Conservation (phyloP, 2,797 vertebrate species). For the Tangara arthus region DNA sequence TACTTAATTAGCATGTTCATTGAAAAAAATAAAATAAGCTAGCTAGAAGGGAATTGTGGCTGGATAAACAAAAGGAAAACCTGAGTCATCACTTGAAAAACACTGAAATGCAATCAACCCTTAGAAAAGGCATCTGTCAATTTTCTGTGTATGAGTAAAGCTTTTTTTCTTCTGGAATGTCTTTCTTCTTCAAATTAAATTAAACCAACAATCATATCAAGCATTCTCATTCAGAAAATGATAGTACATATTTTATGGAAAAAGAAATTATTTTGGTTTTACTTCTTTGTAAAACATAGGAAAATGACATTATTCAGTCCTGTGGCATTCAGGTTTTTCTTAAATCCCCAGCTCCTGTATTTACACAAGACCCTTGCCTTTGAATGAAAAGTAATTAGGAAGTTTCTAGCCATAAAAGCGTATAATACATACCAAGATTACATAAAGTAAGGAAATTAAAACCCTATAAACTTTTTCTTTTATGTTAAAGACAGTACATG, state of each 20-base stretch:
- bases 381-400: background rate
- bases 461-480: background rate
- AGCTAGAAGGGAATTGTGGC: background rate
- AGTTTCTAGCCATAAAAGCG: background rate
- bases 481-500: background rate
- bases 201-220: background rate
- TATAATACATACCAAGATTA: background rate
- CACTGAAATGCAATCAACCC: background rate
- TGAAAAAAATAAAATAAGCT: background rate
- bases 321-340: background rate
- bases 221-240: background rate
- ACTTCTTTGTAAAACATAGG: background rate
- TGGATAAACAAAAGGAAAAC: background rate
- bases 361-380: background rate
- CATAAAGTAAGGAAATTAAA: background rate
- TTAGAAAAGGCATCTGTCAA: background rate
- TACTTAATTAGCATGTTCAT: background rate
- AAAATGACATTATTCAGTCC: background rate
- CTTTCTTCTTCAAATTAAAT: constrained; percentile 15
- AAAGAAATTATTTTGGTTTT: background rate
- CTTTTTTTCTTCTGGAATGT: background rate
- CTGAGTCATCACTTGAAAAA: constrained; percentile 23
- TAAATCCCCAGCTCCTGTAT: background rate
- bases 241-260: background rate
- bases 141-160: background rate